Conservation (phyloP, 2,113 vertebrate genomes). For the Gallinago paraguaiae region DNA sequence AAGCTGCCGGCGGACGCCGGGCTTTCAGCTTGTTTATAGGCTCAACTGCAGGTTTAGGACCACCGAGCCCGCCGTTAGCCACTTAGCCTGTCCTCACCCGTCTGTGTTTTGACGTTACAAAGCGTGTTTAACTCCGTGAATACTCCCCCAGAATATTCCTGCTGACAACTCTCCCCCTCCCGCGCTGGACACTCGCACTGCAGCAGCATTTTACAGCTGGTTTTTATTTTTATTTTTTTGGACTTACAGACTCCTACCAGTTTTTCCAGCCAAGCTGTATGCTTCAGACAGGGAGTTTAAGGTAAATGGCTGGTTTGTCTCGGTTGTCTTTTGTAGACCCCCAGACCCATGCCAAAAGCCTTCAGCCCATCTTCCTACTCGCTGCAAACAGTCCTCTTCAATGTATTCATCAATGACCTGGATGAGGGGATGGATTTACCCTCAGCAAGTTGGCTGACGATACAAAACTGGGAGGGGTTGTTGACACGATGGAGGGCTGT, state of each 20-base stretch:
- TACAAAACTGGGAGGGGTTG: too few relatives aligned
- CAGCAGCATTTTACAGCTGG: constrained; percentile 1
- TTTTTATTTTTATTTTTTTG: background rate
- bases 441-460: too few relatives aligned
- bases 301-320: background rate
- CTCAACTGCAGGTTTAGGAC: constrained; percentile 19
- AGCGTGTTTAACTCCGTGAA: background rate
- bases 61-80: background rate
- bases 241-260: background rate
- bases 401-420: too few relatives aligned
- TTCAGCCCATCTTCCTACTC: background rate
- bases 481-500: too few relatives aligned
- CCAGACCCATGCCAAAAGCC: background rate
- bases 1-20: background rate
- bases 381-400: background rate
- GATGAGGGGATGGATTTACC: too few relatives aligned
- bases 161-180: background rate
- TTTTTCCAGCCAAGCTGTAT: background rate
- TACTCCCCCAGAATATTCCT: constrained; percentile 20
- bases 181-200: background rate
- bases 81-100: background rate
- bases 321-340: background rate
- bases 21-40: background rate
- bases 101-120: constrained; percentile 39
- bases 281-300: background rate